Evolutionary conservation across 2,113 vertebrate species (phyloP), one percentile per base, ranked within the genome.

Genomic region (Asarcornis scutulata): DNA sequence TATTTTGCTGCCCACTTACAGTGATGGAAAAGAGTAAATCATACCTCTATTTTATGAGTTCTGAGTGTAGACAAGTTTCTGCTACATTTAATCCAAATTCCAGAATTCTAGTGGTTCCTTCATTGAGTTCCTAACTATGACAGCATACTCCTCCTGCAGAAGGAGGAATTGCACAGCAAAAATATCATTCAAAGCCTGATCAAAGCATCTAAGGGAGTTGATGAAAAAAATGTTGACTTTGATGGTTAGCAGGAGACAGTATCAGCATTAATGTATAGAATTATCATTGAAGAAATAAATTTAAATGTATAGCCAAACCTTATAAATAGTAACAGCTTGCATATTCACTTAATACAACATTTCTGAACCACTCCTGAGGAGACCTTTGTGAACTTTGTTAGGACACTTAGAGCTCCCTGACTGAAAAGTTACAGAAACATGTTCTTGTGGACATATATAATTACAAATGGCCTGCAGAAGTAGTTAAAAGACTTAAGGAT

Each of bases 41-140:
- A 42, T 58, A 55, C 27, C 2, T 8, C 18, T 6, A 13, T 91
- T 63, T 95, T 79, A 21, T 31, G 7, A 50, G 13, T 8, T 91
- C 32, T 31, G 23, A 79, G 7, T 27, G 20, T 22, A 73, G 34
- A 59, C 36, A 42, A 2, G 8, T 66, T 90, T 91, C 38, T 80
- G 10, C 18, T 62, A 22, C 25, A 16, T 52, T 83, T 77, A 38
- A 9, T 74, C 31, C 17, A 66, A 84, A 48, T 83, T 34, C 16
- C 73, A 59, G 42, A 52, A 40, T 15, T 6, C 74, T 17, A 26
- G 20, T 46, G 53, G 7, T 16, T 92, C 32, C 11, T 55, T 38
- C 22, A 7, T 3, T 32, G 6, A 32, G 15, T 66, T 93, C 78
- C 58, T 53, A 40, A n/a, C 26, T 10, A 23, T 0, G 0, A 50